Evolutionary conservation across 2,888 invertebrate genomes (phyloP).

Genomic region (Dryadula phaetusa): DNA sequence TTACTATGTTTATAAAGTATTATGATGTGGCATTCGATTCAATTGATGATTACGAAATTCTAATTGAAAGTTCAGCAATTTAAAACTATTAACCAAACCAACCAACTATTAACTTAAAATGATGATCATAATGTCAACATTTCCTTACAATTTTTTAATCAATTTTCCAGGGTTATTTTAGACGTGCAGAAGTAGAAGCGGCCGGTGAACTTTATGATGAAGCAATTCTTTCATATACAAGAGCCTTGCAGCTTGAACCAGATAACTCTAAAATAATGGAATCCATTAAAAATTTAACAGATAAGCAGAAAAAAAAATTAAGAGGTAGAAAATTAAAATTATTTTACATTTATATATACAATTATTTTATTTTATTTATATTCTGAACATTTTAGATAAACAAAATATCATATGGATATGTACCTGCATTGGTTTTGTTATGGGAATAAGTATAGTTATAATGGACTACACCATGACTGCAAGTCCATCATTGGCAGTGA

Average conservation of each 20-base stretch:
- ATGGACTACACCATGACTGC: conserved; percentile 87
- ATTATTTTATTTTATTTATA: background rate
- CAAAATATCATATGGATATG: conserved; percentile 90
- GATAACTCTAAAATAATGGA: conserved; percentile 86
- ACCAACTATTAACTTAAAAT: background rate
- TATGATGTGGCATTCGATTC: no score
- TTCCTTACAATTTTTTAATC: background rate
- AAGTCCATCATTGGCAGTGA: conserved; percentile 86
- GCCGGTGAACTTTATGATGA: conserved; percentile 87
- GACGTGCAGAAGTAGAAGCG: conserved; percentile 89
- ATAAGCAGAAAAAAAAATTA: conserved; percentile 84
- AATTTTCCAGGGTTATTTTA: conserved; percentile 86
- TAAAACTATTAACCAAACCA: no score
- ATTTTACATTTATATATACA: background rate
- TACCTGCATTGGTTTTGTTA: conserved; percentile 88
- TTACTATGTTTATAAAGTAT: no score
- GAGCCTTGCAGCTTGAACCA: conserved; percentile 87
- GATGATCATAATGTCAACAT: background rate
- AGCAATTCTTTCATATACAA: conserved; percentile 87
- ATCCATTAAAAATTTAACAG: conserved; percentile 85
- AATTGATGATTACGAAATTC: no score
- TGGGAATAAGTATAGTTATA: conserved; percentile 88
- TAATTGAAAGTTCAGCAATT: no score
- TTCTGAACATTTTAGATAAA: conserved; percentile 75
- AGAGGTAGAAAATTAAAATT: conserved; percentile 84